phyloP scores from a whole-genome alignment of 2,113 vertebrate species.

The Galemys pyrenaicus region DNA sequence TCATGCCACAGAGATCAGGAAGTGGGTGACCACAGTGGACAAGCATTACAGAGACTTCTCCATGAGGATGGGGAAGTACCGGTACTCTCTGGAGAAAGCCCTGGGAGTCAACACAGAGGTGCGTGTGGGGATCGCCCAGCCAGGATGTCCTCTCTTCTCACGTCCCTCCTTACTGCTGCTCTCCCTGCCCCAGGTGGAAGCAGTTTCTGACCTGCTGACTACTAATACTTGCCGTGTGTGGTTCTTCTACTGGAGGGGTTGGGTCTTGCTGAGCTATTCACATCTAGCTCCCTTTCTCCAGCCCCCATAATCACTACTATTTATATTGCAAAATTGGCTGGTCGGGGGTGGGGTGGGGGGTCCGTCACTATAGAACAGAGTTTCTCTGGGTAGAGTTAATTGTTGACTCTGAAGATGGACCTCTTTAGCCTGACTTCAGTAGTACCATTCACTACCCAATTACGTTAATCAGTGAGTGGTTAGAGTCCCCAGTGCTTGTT shows the following conservation, averaged over 20 bases:
- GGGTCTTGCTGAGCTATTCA: neutral
- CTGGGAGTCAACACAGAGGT: constrained; percentile 97
- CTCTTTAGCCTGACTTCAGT: constrained; percentile 37
- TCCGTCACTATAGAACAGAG: neutral
- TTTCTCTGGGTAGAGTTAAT: neutral
- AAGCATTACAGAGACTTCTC: constrained; percentile 98
- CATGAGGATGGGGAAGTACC: constrained; percentile 94
- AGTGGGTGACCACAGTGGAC: constrained; percentile 97
- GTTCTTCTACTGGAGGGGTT: neutral
- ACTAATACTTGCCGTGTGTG: neutral
- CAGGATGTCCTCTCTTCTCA: too few species aligned
- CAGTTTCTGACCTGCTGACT: neutral
- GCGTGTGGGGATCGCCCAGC: neutral
- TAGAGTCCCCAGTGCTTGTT: constrained; percentile 41
- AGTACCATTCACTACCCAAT: constrained; percentile 34
- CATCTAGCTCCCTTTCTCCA: neutral
- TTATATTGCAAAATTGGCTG: neutral
- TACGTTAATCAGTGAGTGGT: constrained; percentile 60
- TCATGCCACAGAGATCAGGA: constrained; percentile 96
- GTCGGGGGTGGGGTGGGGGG: neutral
- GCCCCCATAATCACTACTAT: neutral
- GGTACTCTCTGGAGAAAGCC: constrained; percentile 92
- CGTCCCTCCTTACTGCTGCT: neutral
- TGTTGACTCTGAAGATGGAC: constrained; percentile 28
- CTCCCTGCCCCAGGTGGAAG: neutral